Conservation (phyloP, 2,797 vertebrate species). For the Neosalanx taihuensis region DNA sequence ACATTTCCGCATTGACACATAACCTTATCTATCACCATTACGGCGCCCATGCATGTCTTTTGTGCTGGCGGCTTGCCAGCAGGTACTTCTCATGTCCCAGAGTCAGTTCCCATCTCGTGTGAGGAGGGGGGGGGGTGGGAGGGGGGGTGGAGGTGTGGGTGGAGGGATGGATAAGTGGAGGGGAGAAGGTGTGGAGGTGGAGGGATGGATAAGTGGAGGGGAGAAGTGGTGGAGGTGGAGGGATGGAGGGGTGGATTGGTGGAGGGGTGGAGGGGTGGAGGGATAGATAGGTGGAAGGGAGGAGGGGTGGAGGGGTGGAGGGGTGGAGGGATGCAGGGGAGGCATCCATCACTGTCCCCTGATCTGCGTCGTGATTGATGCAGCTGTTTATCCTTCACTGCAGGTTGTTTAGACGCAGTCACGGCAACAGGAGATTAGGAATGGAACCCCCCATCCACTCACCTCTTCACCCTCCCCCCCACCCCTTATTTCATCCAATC, state of each 20-base stretch:
- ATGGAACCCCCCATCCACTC: constrained; percentile 58
- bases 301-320: no score
- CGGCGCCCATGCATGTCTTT: constrained; percentile 37
- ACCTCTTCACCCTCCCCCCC: constrained; percentile 41
- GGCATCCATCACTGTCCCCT: constrained; percentile 70
- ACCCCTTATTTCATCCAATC: constrained; percentile 48
- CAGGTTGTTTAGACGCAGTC: constrained; percentile 77
- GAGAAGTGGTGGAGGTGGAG: constrained; percentile 31
- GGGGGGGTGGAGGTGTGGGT: constrained; percentile 13
- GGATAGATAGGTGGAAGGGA: not conserved
- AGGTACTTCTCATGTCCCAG: constrained; percentile 58
- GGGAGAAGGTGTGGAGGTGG: constrained; percentile 35
- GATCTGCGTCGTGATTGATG: constrained; percentile 69
- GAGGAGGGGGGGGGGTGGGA: constrained; percentile 51
- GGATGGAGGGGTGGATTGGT: constrained; percentile 31
- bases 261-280: constrained; percentile 12
- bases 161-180: not conserved
- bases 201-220: constrained; percentile 6
- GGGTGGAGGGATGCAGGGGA: not conserved
- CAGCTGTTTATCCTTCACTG: constrained; percentile 71
- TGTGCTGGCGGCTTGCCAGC: constrained; percentile 38
- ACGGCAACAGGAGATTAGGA: constrained; percentile 65
- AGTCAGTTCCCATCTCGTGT: constrained; percentile 61
- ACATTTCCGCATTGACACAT: constrained; percentile 27
- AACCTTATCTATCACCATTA: constrained; percentile 45